Evolutionary conservation across 2,797 vertebrate genomes (phyloP).

Genomic region (Hirundo rustica): DNA sequence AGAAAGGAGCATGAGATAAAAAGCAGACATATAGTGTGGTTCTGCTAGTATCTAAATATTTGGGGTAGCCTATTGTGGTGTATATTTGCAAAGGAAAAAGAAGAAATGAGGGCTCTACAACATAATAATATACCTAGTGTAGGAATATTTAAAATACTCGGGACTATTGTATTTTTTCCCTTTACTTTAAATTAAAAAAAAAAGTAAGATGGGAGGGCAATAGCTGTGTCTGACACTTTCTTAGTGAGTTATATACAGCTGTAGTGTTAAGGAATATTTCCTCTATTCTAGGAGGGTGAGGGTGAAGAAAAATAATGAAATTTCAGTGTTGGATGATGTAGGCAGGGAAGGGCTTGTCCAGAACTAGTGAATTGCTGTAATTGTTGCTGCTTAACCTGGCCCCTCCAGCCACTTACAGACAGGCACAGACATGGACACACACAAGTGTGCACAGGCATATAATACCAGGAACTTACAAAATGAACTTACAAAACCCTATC

Average conservation of each 20-base stretch:
- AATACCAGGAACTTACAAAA: background rate
- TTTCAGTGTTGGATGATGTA: background rate
- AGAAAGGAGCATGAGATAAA: background rate
- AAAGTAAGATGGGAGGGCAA: background rate
- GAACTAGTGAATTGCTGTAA: background rate
- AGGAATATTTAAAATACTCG: background rate
- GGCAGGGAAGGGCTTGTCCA: background rate
- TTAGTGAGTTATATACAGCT: background rate
- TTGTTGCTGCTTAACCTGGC: background rate
- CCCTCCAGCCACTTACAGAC: background rate
- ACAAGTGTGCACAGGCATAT: rapidly evolving
- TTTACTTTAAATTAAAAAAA: background rate
- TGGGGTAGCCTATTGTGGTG: background rate
- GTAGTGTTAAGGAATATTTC: background rate
- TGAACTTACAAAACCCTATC: background rate
- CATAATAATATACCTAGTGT: background rate
- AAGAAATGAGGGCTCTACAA: background rate
- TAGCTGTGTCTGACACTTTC: background rate
- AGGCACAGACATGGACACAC: rapidly evolving
- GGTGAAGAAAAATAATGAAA: background rate
- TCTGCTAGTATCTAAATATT: background rate
- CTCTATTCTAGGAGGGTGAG: background rate
- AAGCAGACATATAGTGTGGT: background rate
- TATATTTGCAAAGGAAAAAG: background rate
- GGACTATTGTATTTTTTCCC: background rate